Conservation (phyloP, 2,888 invertebrate genomes). For the Entomobrya multifasciata region DNA sequence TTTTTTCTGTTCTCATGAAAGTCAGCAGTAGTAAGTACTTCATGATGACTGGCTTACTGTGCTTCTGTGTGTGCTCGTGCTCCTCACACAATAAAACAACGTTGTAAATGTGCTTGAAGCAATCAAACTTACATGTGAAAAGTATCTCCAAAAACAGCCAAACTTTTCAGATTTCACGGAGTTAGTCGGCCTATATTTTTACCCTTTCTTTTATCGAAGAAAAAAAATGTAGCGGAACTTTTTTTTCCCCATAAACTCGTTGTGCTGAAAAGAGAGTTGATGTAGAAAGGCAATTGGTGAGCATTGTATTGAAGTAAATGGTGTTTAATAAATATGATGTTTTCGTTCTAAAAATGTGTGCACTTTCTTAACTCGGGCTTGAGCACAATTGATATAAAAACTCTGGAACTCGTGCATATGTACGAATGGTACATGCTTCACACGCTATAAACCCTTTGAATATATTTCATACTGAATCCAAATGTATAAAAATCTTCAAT, state of each 20-base stretch:
- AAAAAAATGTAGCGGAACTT: neutral
- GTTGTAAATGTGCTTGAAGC: slow-evolving; percentile 9
- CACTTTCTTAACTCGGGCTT: neutral
- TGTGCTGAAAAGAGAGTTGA: neutral
- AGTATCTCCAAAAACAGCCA: slow-evolving; percentile 26
- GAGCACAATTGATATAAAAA: neutral
- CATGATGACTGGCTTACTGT: slow-evolving; percentile 4
- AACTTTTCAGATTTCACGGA: slow-evolving; percentile 34
- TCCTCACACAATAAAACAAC: neutral
- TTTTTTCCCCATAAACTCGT: neutral
- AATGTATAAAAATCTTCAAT: neutral
- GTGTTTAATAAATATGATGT: slow-evolving; percentile 31
- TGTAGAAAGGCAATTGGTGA: slow-evolving; percentile 33
- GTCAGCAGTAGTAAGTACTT: neutral
- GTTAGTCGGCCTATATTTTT: slow-evolving; percentile 17
- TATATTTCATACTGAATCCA: neutral
- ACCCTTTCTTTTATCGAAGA: neutral
- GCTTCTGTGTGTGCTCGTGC: neutral
- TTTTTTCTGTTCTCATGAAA: too few species aligned
- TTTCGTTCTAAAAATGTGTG: neutral
- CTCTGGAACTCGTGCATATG: slow-evolving; percentile 16
- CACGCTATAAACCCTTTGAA: neutral
- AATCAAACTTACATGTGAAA: slow-evolving; percentile 21
- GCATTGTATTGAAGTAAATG: slow-evolving; percentile 41
- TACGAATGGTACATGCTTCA: neutral